Conservation (phyloP, 2,797 vertebrate genomes). For the Cynopterus sphinx region DNA sequence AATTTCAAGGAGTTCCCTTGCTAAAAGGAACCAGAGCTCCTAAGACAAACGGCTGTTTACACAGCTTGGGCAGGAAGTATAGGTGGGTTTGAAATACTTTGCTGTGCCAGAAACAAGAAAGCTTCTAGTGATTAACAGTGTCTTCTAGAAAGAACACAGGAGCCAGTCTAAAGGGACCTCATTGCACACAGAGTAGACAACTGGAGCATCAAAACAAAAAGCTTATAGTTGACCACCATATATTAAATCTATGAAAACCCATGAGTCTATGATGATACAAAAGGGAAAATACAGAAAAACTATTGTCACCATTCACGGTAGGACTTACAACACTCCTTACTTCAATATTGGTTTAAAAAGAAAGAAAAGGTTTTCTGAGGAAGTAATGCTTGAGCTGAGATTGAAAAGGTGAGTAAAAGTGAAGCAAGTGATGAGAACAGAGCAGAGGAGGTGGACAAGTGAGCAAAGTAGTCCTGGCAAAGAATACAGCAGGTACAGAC, state of each 20-base stretch:
- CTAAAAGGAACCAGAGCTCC: neutral
- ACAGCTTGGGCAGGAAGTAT: neutral
- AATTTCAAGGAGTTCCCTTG: neutral
- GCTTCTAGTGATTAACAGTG: neutral
- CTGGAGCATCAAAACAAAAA: neutral
- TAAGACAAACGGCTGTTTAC: neutral
- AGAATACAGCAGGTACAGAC: neutral
- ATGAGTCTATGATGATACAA: neutral
- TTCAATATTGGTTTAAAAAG: neutral
- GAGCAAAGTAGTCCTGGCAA: neutral
- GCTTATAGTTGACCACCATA: neutral
- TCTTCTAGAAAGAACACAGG: neutral
- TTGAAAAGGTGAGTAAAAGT: neutral
- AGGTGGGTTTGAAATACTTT: neutral
- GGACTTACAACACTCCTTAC: neutral
- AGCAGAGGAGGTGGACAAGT: too few species aligned
- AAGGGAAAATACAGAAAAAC: conserved; percentile 16
- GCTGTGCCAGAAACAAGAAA: neutral
- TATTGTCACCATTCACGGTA: neutral
- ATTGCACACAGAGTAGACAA: neutral
- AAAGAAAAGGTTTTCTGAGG: neutral
- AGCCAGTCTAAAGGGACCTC: neutral
- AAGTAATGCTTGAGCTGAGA: neutral
- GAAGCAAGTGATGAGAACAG: neutral
- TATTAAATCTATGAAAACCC: neutral